Conservation (phyloP, 2,797 vertebrate species). For the Catostomus latipinnis region DNA sequence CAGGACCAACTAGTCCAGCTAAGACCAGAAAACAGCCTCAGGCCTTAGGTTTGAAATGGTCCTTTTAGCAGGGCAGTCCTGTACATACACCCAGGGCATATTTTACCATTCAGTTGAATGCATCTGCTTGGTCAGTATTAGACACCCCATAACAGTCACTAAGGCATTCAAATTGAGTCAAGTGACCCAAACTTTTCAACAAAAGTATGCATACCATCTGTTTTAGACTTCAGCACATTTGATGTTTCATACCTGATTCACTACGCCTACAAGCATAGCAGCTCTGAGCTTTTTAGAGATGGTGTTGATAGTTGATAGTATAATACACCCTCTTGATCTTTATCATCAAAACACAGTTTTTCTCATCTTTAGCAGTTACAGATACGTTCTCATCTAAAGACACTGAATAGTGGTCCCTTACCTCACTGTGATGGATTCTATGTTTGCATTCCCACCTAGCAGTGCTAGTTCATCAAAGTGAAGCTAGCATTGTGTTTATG, state of each 20-base stretch:
- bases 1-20: neutral
- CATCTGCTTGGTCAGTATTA: constrained; percentile 43
- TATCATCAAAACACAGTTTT: constrained; percentile 17
- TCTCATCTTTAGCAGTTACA: constrained; percentile 32
- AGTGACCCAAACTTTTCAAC: constrained; percentile 43
- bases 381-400: constrained; percentile 11
- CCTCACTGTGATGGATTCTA: constrained; percentile 50
- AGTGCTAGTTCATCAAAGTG: constrained; percentile 57
- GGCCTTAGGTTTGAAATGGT: neutral
- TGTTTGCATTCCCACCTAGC: constrained; percentile 53
- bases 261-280: constrained; percentile 39
- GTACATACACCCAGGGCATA: constrained; percentile 36
- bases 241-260: constrained; percentile 46
- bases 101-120: constrained; percentile 24
- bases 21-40: neutral
- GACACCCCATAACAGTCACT: constrained; percentile 28
- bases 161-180: constrained; percentile 41
- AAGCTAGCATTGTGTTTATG: constrained; percentile 50
- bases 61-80: constrained; percentile 25
- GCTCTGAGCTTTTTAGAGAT: constrained; percentile 44
- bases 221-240: constrained; percentile 41
- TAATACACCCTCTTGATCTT: constrained; percentile 47
- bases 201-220: constrained; percentile 46
- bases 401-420: constrained; percentile 37
- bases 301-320: constrained; percentile 43